Evolutionary conservation across 2,797 vertebrate genomes (phyloP).

Genomic region (Selene dorsalis): DNA sequence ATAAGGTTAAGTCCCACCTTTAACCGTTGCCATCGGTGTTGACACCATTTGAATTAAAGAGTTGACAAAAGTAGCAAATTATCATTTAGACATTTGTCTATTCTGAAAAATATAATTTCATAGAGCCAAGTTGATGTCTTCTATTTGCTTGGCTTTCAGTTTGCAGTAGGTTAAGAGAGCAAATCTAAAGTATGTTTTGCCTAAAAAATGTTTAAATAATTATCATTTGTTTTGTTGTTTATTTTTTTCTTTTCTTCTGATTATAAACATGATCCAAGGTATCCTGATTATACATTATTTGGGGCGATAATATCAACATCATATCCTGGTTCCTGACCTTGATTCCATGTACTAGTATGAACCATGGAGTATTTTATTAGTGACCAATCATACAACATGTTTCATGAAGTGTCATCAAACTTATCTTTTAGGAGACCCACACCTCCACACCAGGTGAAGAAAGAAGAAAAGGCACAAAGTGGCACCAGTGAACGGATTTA

Average conservation of each 20-base stretch:
- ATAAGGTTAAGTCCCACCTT: too few relatives aligned
- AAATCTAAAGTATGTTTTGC: too few relatives aligned
- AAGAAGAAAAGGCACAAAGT: slow-evolving; percentile 42
- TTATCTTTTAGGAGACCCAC: neutral
- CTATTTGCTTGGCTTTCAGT: too few relatives aligned
- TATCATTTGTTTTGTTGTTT: neutral
- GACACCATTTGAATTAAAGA: too few relatives aligned
- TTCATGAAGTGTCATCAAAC: neutral
- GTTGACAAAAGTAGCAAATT: too few relatives aligned
- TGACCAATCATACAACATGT: neutral
- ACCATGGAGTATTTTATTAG: neutral
- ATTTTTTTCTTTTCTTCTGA: neutral
- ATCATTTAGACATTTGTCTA: too few relatives aligned
- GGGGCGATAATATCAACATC: neutral
- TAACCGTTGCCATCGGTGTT: too few relatives aligned
- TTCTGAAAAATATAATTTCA: too few relatives aligned
- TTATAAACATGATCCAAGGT: neutral
- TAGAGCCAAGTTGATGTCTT: too few relatives aligned
- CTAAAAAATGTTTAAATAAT: too few relatives aligned
- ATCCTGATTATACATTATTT: neutral
- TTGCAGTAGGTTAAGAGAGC: too few relatives aligned
- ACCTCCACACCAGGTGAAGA: neutral
- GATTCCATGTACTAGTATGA: neutral
- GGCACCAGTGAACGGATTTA: slow-evolving; percentile 89
- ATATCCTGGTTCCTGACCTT: neutral